Base-by-base conservation (phyloP, 2,888 invertebrate genomes). In the Drosophila paranaensis region DNA sequence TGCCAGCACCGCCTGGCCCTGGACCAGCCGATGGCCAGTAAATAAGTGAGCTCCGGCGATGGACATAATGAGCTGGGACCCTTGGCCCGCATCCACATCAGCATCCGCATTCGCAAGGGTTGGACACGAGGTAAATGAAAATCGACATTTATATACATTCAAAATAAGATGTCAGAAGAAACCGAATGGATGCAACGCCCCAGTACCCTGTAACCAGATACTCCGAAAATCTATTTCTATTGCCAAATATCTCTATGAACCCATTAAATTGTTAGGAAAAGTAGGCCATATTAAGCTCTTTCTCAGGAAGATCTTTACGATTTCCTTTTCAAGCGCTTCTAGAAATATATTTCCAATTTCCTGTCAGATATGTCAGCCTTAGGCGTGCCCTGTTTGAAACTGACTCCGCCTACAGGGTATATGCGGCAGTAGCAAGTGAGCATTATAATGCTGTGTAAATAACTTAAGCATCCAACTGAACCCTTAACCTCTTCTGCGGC, bases 91-190 rank as follows among this genome's bases (percentile, higher is more conserved):
- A 51, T 35, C 35, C 13, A 16, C 27, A 33, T 25, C 48, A 45
- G 16, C 27, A 51, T 35, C 25, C 13, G n/a, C 30, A 51, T 27
- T 27, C 13, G 48, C 55, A 88, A 85, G 88, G 82, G 82, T 88
- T 86, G 91, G 74, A 69, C 48, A 54, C 37, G 60, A 63, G 76
- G 75, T 81, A 90, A 87, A 91, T 89, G 81, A 79, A 88, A 88
- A 90, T 90, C 90, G 91, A 89, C 90, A 89, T 83, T 91, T 91
- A 90, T 90, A 83, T 90, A 90, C 80, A 82, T 88, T 80, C 83
- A 76, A 82, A 82, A 89, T 67, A 62, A 51, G 58, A 50, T 53
- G 58, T 46, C 27, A 14, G 51, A 16, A 14, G 11, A 14, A 43
- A 16, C 16, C 25, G 30, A 33, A 20, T 30, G 6, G 30, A 53